Conservation (phyloP, 2,113 vertebrate species). For the Elachura formosa region DNA sequence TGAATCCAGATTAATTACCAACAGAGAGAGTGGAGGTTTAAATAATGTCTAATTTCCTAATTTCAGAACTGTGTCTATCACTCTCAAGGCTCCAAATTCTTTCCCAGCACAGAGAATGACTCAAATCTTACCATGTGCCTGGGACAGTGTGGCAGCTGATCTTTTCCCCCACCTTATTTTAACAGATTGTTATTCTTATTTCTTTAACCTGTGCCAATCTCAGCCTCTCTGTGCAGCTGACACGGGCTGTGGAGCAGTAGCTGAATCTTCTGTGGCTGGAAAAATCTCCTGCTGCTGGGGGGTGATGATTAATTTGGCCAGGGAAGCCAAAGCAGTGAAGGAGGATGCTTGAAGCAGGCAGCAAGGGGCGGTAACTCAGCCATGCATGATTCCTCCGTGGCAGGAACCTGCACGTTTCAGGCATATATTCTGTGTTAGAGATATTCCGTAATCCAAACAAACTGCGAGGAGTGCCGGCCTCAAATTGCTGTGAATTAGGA, state of each 20-base stretch:
- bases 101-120: neutral
- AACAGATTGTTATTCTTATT: neutral
- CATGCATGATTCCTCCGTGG: neutral
- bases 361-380: neutral
- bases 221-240: neutral
- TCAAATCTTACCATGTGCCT: neutral
- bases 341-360: neutral
- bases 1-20: neutral
- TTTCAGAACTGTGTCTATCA: neutral
- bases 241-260: neutral
- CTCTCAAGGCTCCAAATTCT: neutral
- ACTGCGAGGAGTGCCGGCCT: neutral
- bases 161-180: neutral
- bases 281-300: neutral
- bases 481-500: neutral
- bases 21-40: neutral
- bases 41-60: neutral
- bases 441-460: neutral
- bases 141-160: neutral
- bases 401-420: neutral
- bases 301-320: neutral
- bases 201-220: neutral
- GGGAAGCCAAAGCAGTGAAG: neutral
- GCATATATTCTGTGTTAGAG: accelerated
- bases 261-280: neutral